A percentile compares a stretch with the other conserved stretches of the same genome.
phyloP scores from a whole-genome alignment of 2,113 vertebrate genomes.

The Solea senegalensis region DNA sequence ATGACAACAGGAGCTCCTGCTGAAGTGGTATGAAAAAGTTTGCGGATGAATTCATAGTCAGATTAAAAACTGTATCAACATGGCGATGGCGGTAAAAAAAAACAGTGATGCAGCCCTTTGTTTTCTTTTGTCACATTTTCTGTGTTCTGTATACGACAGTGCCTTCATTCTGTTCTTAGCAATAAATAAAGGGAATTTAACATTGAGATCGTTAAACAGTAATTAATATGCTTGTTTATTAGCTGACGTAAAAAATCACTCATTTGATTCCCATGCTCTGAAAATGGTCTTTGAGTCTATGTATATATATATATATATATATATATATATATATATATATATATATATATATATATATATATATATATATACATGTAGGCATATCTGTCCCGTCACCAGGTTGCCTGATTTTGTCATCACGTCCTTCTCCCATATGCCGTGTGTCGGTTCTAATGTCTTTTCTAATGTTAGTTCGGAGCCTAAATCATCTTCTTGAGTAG shows the following conservation, averaged over 20 bases:
- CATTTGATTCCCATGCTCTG: conserved; percentile 19
- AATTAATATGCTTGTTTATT: too few species aligned
- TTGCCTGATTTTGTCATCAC: conserved; percentile 53
- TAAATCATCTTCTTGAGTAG: conserved; percentile 47
- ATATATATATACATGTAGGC: not conserved
- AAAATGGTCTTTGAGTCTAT: conserved; percentile 2
- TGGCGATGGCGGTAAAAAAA: not conserved
- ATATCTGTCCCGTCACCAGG: conserved; percentile 31
- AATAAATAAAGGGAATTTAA: not conserved
- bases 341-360: not conserved
- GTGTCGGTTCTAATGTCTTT: conserved; percentile 35
- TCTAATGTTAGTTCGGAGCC: conserved; percentile 48
- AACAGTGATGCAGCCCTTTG: not conserved
- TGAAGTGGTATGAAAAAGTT: conserved; percentile 15
- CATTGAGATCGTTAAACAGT: not conserved
- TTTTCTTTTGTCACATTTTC: not conserved
- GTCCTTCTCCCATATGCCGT: conserved; percentile 40
- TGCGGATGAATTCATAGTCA: conserved; percentile 5
- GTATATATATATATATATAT: too few species aligned
- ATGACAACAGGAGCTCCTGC: conserved; percentile 53
- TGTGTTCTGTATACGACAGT: not conserved
- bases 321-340: not conserved
- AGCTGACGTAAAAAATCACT: not conserved
- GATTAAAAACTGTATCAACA: not conserved
- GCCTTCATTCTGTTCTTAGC: not conserved